These are phyloP conservation scores for Dynastes grantii DNA, from an alignment of 2,888 invertebrate genomes.

Conservation along the genomic window DNA sequence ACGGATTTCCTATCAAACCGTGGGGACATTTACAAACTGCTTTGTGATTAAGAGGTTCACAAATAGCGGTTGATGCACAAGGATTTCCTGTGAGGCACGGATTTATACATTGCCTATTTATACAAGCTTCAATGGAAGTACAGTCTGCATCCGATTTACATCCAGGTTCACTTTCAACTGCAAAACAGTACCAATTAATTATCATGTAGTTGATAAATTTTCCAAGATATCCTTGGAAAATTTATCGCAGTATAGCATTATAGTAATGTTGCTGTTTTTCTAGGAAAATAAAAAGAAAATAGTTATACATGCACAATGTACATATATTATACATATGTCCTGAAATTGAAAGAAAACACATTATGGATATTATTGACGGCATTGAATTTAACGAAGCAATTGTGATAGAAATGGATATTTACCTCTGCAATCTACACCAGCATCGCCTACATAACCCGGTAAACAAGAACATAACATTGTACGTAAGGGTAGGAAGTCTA, in stretches of 20 bases:
- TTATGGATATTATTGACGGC: background rate
- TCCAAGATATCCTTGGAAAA: constrained; percentile 29
- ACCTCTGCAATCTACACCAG: constrained; percentile 89
- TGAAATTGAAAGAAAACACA: constrained; percentile 40
- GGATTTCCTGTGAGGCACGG: constrained; percentile 81
- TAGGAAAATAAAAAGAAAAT: constrained; percentile 42
- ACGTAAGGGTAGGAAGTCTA: constrained; percentile 88
- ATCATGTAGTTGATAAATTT: constrained; percentile 57
- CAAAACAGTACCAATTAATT: background rate
- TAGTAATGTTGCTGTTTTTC: constrained; percentile 60
- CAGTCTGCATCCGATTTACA: constrained; percentile 85
- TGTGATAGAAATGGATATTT: constrained; percentile 63
- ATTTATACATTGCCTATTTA: constrained; percentile 82
- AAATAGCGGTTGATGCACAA: constrained; percentile 86
- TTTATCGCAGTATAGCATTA: constrained; percentile 1
- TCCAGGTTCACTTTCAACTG: constrained; percentile 72
- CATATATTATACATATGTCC: constrained; percentile 36
- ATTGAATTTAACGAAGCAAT: background rate
- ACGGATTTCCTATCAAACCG: constrained; percentile 86
- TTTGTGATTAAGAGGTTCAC: constrained; percentile 82
- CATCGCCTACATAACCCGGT: constrained; percentile 88
- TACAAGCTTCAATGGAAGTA: constrained; percentile 79
- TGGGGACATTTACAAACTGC: constrained; percentile 84
- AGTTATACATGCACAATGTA: constrained; percentile 17
- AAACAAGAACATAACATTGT: constrained; percentile 92